A percentile compares a stretch with the other conserved stretches of the same genome.
Evolutionary conservation across 2,797 vertebrate genomes (phyloP).

Genomic region (Scolopax bukidnonensis): DNA sequence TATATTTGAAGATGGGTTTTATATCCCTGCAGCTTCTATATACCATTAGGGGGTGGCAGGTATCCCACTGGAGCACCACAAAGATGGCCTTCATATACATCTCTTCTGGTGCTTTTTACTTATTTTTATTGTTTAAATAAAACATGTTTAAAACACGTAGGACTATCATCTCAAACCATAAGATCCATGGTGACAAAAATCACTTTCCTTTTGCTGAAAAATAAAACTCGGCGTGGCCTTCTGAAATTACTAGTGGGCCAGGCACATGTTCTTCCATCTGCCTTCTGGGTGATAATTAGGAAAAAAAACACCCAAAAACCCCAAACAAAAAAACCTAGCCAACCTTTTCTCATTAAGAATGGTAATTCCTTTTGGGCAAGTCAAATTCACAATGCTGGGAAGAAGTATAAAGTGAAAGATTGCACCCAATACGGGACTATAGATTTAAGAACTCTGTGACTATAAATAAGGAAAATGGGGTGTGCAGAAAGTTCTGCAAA

Average conservation of each 20-base stretch:
- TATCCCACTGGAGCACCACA: neutral
- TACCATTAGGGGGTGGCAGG: neutral
- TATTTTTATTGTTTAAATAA: neutral
- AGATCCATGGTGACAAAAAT: neutral
- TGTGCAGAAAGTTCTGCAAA: neutral
- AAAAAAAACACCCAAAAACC: neutral
- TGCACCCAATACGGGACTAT: rapidly evolving
- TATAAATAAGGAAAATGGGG: neutral
- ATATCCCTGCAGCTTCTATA: neutral
- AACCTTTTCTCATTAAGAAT: neutral
- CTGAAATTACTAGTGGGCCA: neutral
- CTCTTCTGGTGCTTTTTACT: neutral
- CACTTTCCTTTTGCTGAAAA: neutral
- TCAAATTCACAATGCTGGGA: neutral
- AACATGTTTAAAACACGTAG: neutral
- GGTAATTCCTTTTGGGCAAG: neutral
- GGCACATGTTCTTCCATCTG: neutral
- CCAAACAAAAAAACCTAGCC: neutral
- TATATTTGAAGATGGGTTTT: neutral
- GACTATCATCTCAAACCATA: neutral
- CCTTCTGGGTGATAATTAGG: neutral
- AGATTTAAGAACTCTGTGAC: neutral
- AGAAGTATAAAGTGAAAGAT: neutral
- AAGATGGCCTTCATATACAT: neutral
- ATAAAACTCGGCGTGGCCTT: neutral